phyloP scores from a whole-genome alignment of 1,140 invertebrate species.

The Eriocheir sinensis region DNA sequence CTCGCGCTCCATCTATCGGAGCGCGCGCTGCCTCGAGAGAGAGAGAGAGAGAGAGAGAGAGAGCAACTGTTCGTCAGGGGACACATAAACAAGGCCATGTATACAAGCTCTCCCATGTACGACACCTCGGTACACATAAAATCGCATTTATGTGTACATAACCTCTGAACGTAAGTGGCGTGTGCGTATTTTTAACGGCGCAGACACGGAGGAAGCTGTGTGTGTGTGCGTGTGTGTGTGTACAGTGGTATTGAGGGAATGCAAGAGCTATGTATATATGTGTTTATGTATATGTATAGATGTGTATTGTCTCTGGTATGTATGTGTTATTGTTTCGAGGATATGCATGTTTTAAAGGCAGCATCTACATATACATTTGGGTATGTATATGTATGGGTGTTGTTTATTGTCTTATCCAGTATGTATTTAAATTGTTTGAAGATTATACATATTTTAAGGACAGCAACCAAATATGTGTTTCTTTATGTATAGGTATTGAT shows the following conservation, averaged over 20 bases:
- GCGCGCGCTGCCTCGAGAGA: not conserved
- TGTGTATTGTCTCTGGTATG: slow-evolving; percentile 2
- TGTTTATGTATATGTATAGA: slow-evolving; percentile 45
- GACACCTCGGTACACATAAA: not conserved
- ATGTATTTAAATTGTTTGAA: not conserved
- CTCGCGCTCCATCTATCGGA: not conserved
- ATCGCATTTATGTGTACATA: not conserved
- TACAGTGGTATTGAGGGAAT: not conserved
- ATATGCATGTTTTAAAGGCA: slow-evolving; percentile 21
- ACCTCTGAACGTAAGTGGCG: not conserved
- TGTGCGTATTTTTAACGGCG: not conserved
- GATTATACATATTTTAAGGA: not conserved
- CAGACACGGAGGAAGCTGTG: too few relatives aligned
- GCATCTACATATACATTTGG: not conserved
- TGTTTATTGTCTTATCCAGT: not conserved
- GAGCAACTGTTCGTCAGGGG: not conserved
- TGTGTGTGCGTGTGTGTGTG: not conserved
- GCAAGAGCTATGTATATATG: slow-evolving; percentile 27
- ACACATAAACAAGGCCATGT: not conserved
- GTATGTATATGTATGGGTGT: not conserved
- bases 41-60: slow-evolving; percentile 1
- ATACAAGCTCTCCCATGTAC: not conserved
- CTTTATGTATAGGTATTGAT: not conserved
- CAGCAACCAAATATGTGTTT: not conserved
- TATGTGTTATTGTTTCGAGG: slow-evolving; percentile 3